These are phyloP conservation scores for Tretioscincus oriximinensis DNA, from an alignment of 2,113 vertebrate genomes.

Conservation along the genomic window DNA sequence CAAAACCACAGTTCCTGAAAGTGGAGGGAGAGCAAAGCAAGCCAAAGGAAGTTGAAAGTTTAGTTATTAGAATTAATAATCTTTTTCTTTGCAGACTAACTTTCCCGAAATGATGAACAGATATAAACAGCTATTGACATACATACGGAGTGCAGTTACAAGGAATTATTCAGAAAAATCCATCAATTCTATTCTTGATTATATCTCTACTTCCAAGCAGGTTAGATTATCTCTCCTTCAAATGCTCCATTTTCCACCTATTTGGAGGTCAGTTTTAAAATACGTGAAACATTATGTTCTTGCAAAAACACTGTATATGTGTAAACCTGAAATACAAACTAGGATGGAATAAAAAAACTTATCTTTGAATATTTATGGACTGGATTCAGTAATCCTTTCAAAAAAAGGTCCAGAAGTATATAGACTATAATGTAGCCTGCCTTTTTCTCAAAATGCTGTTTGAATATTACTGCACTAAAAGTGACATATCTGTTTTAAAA, in stretches of 20 bases:
- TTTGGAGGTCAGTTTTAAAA: neutral
- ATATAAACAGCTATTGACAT: constrained; percentile 97
- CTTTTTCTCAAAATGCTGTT: neutral
- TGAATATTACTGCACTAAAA: neutral
- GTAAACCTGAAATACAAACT: neutral
- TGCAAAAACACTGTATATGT: neutral
- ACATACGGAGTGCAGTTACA: constrained; percentile 96
- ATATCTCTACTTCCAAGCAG: constrained; percentile 99
- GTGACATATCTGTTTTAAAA: neutral
- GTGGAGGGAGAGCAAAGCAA: no score
- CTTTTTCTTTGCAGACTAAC: constrained; percentile 81
- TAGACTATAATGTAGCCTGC: neutral
- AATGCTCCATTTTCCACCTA: neutral
- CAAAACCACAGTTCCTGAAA: no score
- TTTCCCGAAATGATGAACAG: constrained; percentile 99
- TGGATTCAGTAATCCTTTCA: neutral
- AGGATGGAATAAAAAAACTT: neutral
- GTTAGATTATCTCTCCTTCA: constrained; percentile 69
- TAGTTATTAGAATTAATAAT: constrained; percentile 1
- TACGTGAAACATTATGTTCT: neutral
- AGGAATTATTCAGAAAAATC: constrained; percentile 99
- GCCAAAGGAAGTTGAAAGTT: neutral
- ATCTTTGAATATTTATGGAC: neutral
- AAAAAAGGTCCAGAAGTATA: neutral
- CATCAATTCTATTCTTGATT: constrained; percentile 99